Evolutionary conservation across 2,797 vertebrate species (phyloP).

Genomic region (Clarias fuscus): DNA sequence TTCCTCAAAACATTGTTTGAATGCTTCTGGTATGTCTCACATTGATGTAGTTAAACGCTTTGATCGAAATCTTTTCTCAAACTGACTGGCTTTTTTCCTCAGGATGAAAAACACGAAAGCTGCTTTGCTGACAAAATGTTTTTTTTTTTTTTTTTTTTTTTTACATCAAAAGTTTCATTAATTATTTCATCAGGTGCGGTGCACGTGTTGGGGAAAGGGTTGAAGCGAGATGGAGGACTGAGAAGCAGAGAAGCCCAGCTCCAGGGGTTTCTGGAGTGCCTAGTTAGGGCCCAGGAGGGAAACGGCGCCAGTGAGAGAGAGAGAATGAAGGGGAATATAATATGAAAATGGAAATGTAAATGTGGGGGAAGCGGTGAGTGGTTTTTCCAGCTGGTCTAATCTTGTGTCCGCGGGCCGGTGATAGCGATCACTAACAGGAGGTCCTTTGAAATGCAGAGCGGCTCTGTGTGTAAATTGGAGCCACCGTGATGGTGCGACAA

Average conservation of each 20-base stretch:
- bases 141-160: conserved; percentile 67
- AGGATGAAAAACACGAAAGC: conserved; percentile 38
- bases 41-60: conserved; percentile 1
- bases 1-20: conserved; percentile 6
- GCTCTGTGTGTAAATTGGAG: conserved; percentile 80
- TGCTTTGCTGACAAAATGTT: conserved; percentile 56
- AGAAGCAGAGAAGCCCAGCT: conserved; percentile 24
- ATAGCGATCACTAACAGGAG: conserved; percentile 83
- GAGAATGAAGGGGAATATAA: conserved; percentile 63
- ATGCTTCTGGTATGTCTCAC: neutral
- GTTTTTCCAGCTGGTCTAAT: conserved; percentile 80
- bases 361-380: conserved; percentile 62
- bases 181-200: conserved; percentile 69
- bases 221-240: conserved; percentile 5
- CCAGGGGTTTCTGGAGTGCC: conserved; percentile 28
- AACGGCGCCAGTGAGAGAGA: conserved; percentile 49
- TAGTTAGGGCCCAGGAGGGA: conserved; percentile 35
- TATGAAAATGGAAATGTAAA: conserved; percentile 84
- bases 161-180: conserved; percentile 71
- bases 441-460: conserved; percentile 86
- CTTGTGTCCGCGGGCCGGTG: conserved; percentile 74
- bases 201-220: conserved; percentile 39
- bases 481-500: conserved; percentile 73
- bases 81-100: neutral
- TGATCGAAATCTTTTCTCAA: neutral